Conservation (phyloP, 2,888 invertebrate genomes). For the Didymodactylos carnosus region DNA sequence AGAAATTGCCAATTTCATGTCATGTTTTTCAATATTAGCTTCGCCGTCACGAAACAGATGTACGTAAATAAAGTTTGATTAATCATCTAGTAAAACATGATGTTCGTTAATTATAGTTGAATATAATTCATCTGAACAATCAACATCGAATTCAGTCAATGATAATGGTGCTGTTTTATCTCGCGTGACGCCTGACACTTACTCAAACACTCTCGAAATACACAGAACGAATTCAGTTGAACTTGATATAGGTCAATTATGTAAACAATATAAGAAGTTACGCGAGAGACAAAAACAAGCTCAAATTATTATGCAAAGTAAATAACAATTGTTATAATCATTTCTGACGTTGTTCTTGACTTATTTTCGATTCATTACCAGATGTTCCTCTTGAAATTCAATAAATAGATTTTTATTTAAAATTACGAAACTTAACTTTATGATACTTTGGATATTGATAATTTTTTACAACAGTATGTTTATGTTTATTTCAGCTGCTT, state of each 20-base stretch:
- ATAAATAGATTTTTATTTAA: too few species aligned
- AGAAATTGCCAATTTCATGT: slow-evolving; percentile 8
- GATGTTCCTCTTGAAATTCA: too few species aligned
- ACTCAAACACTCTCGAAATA: slow-evolving; percentile 2
- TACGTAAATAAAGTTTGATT: background rate
- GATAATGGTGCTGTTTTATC: too few species aligned
- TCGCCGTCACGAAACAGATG: background rate
- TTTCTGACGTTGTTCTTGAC: too few species aligned
- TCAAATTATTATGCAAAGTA: slow-evolving; percentile 49
- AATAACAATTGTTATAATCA: background rate
- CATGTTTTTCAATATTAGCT: slow-evolving; percentile 9
- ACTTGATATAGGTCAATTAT: slow-evolving; percentile 66
- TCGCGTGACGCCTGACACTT: slow-evolving; percentile 16
- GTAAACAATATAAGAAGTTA: slow-evolving; percentile 70
- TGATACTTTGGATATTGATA: background rate
- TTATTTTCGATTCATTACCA: too few species aligned
- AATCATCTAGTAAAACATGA: background rate
- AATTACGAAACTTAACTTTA: too few species aligned
- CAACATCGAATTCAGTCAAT: slow-evolving; percentile 21
- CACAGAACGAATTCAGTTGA: slow-evolving; percentile 37
- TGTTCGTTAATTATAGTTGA: background rate
- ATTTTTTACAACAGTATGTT: background rate
- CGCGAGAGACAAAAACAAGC: slow-evolving; percentile 80
- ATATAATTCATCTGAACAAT: background rate
- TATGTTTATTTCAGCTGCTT: background rate